Percentiles rank a stretch among this genome's conserved stretches.
phyloP scores from a whole-genome alignment of 2,113 vertebrate genomes.

The Fulmarus glacialis region DNA sequence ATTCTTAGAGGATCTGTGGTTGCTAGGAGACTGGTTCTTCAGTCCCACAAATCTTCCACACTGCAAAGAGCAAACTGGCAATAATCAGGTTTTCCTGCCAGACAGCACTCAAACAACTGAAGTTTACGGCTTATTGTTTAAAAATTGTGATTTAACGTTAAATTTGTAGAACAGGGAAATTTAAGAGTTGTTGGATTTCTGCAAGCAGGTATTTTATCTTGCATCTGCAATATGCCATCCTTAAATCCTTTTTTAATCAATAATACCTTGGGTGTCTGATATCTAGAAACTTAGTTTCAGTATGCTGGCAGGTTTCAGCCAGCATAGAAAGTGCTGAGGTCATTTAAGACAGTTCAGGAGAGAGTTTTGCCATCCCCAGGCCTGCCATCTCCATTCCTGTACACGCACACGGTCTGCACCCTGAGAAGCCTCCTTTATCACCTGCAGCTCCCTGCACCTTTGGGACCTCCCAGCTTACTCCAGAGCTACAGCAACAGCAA shows the following conservation, averaged over 20 bases:
- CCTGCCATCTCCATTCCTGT: background rate
- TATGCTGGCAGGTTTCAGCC: background rate
- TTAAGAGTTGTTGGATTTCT: background rate
- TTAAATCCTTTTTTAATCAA: background rate
- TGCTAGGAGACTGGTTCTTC: constrained; percentile 72
- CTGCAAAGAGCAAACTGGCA: constrained; percentile 45
- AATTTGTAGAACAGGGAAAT: background rate
- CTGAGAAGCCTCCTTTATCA: background rate
- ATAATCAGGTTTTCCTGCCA: constrained; percentile 53
- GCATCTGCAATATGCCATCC: background rate
- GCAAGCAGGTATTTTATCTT: background rate
- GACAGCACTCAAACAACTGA: constrained; percentile 32
- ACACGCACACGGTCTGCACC: accelerated
- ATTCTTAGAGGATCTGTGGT: constrained; percentile 69
- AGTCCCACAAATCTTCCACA: constrained; percentile 58
- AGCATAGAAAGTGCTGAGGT: background rate
- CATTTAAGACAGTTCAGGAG: background rate
- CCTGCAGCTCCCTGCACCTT: background rate
- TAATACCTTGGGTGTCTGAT: background rate
- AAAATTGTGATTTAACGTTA: background rate
- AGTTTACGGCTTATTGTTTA: constrained; percentile 8
- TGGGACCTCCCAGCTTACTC: background rate
- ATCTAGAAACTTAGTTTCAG: background rate
- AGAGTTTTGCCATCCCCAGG: background rate
- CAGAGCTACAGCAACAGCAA: background rate